Conservation (phyloP, 2,797 vertebrate species). For the Otolemur crassicaudatus region DNA sequence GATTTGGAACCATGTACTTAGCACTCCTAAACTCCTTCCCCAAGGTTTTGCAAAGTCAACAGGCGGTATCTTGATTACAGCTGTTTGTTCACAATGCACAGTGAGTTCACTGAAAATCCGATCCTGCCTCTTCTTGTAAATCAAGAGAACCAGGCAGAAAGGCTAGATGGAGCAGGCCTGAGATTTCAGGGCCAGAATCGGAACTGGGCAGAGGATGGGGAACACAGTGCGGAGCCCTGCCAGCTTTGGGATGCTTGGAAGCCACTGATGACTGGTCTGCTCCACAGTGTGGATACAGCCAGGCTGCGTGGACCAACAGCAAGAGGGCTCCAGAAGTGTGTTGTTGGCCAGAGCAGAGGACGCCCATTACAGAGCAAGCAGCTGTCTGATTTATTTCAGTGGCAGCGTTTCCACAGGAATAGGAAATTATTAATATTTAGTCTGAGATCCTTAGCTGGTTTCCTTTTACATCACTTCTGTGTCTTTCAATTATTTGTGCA, state of each 20-base stretch:
- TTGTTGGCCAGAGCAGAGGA: too few relatives aligned
- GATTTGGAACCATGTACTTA: neutral
- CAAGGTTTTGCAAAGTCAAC: slow-evolving; percentile 17
- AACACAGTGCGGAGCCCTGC: neutral
- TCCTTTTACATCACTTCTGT: slow-evolving; percentile 11
- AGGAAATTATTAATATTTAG: slow-evolving; percentile 30
- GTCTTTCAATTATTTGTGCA: slow-evolving; percentile 3
- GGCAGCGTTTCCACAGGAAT: neutral
- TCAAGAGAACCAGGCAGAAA: neutral
- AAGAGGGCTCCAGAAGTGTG: fast-evolving
- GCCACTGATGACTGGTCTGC: fast-evolving
- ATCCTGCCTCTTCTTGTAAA: neutral
- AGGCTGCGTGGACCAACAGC: neutral
- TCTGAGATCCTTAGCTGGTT: slow-evolving; percentile 21
- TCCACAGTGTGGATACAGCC: neutral
- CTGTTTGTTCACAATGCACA: neutral
- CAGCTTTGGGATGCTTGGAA: neutral
- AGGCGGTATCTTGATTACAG: slow-evolving; percentile 47
- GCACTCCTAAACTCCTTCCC: neutral
- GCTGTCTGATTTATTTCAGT: neutral
- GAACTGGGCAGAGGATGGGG: fast-evolving
- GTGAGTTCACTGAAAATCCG: slow-evolving; percentile 42
- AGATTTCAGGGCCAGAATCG: fast-evolving
- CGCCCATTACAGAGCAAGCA: fast-evolving
- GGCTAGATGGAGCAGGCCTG: neutral